Percentiles rank a stretch among this genome's conserved stretches.
Conservation (phyloP, 2,888 invertebrate species). For the Eupithecia vulgata region DNA sequence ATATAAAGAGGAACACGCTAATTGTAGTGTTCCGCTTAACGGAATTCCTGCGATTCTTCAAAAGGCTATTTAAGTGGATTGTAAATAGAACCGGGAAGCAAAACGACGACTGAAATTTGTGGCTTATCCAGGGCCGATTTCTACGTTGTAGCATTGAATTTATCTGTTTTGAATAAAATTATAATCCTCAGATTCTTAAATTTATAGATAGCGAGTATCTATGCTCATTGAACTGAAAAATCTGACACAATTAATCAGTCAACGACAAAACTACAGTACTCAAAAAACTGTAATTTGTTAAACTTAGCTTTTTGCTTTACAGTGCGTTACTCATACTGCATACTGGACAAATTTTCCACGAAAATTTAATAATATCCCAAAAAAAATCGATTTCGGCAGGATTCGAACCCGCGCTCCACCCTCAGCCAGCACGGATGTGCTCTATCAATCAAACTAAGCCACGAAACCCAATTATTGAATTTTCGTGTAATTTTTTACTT, state of each 20-base stretch:
- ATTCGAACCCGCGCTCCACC: too few relatives aligned
- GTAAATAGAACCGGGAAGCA: conserved; percentile 8
- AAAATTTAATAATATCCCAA: too few relatives aligned
- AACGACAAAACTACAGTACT: background rate
- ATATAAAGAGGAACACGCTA: conserved; percentile 15
- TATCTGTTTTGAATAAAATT: background rate
- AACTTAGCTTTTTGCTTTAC: too few relatives aligned
- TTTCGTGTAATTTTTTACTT: too few relatives aligned
- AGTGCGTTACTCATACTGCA: too few relatives aligned
- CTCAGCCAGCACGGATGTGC: too few relatives aligned
- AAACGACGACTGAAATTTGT: conserved; percentile 3
- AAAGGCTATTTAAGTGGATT: background rate
- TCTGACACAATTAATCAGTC: background rate
- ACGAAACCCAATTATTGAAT: too few relatives aligned
- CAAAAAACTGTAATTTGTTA: background rate
- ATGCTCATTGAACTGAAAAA: conserved; percentile 1
- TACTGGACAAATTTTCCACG: too few relatives aligned
- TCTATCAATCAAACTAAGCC: too few relatives aligned
- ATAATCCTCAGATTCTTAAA: background rate
- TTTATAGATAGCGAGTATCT: background rate
- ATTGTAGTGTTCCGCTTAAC: conserved; percentile 17
- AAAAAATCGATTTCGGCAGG: too few relatives aligned
- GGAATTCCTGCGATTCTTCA: conserved; percentile 13
- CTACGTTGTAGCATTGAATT: background rate
- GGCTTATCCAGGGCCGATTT: background rate